Evolutionary conservation across 2,113 vertebrate species (phyloP), one percentile per base, ranked within the genome.

Genomic region (Lonchura striata): DNA sequence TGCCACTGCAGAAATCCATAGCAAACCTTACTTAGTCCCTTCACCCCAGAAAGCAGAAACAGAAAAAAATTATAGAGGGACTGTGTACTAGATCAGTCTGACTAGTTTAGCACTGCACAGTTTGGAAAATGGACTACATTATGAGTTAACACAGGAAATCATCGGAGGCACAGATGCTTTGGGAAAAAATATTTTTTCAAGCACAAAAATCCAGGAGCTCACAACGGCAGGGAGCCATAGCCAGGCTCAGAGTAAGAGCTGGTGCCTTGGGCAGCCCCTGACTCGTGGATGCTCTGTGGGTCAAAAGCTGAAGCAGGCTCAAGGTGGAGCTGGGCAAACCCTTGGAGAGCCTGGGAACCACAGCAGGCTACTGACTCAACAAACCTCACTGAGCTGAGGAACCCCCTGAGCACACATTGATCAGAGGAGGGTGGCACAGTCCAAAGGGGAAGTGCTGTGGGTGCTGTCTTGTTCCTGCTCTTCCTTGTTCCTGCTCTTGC

Each of bases 281-380:
- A 53, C 22, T 7, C 0, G 0, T 10, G 57, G 30, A 3, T 69
- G 68, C 37, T 27, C 25, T 2, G 11, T 8, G 39, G 20, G 49
- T 16, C 35, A 54, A 66, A 88, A 65, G 19, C 74, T 39, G 60
- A 30, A 54, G 39, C 0, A 2, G 33, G 42, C 24, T 89, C 30
- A 23, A 78, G 37, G 56, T 19, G 31, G 37, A 14, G 39, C 42
- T 72, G 60, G 47, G 30, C 37, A 42, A 78, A 20, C 21, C 16
- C 35, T 21, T 25, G 30, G 64, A 54, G 33, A 33, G 12, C 0
- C 0, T 25, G 61, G 60, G 56, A 68, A 10, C 33, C 24, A 5
- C 20, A 8, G 41, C 35, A 35, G 54, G 41, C n/a, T n/a, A 11
- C 30, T 50, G 39, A 18, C 44, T 15, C 2, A 3, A 42, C 22